Conservation (phyloP, 2,113 vertebrate species). For the Anser cygnoides region DNA sequence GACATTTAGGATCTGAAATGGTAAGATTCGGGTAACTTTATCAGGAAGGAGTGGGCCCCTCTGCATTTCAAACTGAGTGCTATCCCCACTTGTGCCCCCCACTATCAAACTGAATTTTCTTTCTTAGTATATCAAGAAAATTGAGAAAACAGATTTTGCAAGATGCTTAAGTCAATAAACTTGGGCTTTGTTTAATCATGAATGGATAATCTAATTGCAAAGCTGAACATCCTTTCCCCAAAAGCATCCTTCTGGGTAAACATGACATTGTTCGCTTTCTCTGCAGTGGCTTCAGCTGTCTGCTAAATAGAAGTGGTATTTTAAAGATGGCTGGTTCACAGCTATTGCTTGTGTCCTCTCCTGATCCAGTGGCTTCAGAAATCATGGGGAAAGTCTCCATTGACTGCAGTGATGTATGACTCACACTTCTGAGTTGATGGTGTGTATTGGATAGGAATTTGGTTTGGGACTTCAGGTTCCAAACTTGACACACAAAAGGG, state of each 20-base stretch:
- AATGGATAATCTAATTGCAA: background rate
- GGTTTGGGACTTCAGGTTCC: background rate
- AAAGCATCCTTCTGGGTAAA: background rate
- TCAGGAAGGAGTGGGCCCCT: background rate
- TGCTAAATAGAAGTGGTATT: background rate
- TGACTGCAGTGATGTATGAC: background rate
- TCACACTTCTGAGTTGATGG: background rate
- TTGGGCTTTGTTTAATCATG: background rate
- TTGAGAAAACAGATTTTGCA: background rate
- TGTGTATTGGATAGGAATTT: background rate
- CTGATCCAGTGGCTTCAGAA: background rate
- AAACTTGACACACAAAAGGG: background rate
- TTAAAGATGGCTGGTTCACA: background rate
- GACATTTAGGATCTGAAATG: background rate
- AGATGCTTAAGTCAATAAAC: background rate
- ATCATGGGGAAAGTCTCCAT: background rate
- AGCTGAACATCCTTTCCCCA: background rate
- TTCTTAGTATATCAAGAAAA: background rate
- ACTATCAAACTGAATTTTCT: background rate
- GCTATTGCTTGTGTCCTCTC: background rate
- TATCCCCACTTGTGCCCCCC: background rate
- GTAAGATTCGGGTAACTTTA: background rate
- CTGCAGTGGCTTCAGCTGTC: background rate
- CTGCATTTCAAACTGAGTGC: background rate
- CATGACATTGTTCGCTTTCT: background rate